Evolutionary conservation across 2,888 invertebrate species (phyloP).

Genomic region (Dryomyza anilis): DNA sequence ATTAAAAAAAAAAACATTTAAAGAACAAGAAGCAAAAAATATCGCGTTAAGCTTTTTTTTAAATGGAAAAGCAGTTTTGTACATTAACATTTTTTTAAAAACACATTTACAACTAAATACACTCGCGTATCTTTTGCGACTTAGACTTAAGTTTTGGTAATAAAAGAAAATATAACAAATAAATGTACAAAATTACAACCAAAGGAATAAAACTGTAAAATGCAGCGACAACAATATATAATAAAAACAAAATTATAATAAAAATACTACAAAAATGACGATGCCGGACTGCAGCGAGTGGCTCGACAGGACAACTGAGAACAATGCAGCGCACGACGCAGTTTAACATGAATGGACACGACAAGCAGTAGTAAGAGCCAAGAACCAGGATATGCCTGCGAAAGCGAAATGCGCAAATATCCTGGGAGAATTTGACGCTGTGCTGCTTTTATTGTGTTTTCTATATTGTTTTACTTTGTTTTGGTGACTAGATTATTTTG

Average conservation of each 20-base stretch:
- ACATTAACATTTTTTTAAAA: too few relatives aligned
- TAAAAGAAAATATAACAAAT: neutral
- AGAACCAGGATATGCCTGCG: slow-evolving; percentile 9
- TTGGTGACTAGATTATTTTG: neutral
- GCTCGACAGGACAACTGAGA: neutral
- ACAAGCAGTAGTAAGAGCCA: too few relatives aligned
- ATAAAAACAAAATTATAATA: slow-evolving; percentile 1
- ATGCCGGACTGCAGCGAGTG: neutral
- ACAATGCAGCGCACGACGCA: neutral
- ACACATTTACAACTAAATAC: neutral
- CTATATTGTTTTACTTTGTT: neutral
- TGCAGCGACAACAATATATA: neutral
- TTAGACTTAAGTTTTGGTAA: neutral
- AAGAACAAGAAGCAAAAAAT: neutral
- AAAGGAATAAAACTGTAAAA: neutral
- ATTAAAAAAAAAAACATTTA: neutral
- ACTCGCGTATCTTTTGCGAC: slow-evolving; percentile 9
- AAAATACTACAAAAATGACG: neutral
- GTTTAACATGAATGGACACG: slow-evolving; percentile 23
- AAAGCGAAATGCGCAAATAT: slow-evolving; percentile 18
- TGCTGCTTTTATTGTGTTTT: neutral
- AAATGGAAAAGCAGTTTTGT: too few relatives aligned
- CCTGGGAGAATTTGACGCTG: slow-evolving; percentile 22
- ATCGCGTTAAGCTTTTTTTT: too few relatives aligned
- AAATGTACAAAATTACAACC: neutral